phyloP scores from a whole-genome alignment of 2,888 invertebrate genomes.

The Hirtodrosophila trivittata region DNA sequence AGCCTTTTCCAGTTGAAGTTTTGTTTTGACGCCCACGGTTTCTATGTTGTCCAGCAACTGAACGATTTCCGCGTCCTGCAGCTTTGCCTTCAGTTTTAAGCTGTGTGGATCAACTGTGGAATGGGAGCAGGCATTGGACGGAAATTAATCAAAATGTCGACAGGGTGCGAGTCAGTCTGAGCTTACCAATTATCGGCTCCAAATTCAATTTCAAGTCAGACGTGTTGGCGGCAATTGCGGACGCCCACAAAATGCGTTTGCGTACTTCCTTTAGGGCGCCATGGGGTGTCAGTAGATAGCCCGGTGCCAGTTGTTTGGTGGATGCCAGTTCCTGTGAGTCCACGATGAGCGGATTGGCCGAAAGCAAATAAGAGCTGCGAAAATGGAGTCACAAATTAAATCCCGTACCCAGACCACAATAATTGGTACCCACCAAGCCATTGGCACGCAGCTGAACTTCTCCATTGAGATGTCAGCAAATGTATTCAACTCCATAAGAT shows the following conservation, averaged over 20 bases:
- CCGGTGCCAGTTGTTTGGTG: slow-evolving; percentile 81
- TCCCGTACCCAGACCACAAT: neutral
- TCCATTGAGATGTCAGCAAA: slow-evolving; percentile 80
- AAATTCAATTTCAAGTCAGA: slow-evolving; percentile 81
- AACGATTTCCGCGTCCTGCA: slow-evolving; percentile 79
- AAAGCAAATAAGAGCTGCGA: slow-evolving; percentile 59
- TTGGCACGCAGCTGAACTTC: slow-evolving; percentile 73
- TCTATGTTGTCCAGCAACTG: slow-evolving; percentile 81
- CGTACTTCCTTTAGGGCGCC: slow-evolving; percentile 82
- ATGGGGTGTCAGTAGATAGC: slow-evolving; percentile 79
- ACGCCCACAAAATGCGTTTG: slow-evolving; percentile 81
- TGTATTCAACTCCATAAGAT: slow-evolving; percentile 74
- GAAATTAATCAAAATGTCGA: slow-evolving; percentile 57
- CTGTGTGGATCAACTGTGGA: slow-evolving; percentile 74
- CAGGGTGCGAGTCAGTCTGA: too few relatives aligned
- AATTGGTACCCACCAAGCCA: slow-evolving; percentile 72
- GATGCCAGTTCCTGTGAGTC: slow-evolving; percentile 80
- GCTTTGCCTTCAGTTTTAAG: slow-evolving; percentile 66
- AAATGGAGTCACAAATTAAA: neutral
- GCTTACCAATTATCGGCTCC: slow-evolving; percentile 80
- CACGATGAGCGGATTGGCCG: slow-evolving; percentile 81
- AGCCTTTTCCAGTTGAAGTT: slow-evolving; percentile 70
- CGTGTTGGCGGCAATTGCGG: slow-evolving; percentile 76
- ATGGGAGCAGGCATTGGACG: slow-evolving; percentile 18
- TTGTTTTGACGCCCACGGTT: slow-evolving; percentile 68